Percentiles rank a stretch among this genome's conserved stretches.
Evolutionary conservation across 2,888 invertebrate species (phyloP).

Genomic region (Choristoneura rosaceana): DNA sequence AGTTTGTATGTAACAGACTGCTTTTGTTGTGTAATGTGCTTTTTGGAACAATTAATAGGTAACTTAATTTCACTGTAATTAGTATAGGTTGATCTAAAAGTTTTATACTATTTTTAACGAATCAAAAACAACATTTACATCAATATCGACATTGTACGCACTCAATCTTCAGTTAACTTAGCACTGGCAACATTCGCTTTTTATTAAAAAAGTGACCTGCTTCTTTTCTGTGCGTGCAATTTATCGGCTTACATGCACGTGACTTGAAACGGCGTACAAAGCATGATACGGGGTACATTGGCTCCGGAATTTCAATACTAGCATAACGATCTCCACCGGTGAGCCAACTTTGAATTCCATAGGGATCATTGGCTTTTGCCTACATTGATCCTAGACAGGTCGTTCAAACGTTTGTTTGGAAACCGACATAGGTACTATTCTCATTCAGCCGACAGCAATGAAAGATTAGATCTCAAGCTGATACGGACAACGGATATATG

Average conservation of each 20-base stretch:
- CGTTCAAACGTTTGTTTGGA: background rate
- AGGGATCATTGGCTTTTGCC: background rate
- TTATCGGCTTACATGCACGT: no score
- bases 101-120: background rate
- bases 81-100: background rate
- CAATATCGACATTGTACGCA: background rate
- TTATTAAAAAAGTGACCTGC: no score
- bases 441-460: background rate
- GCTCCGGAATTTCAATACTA: background rate
- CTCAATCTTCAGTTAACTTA: background rate
- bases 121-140: background rate
- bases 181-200: no score
- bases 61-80: constrained; percentile 22
- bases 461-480: background rate
- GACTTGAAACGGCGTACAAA: no score
- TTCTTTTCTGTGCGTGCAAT: no score
- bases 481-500: background rate
- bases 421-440: background rate
- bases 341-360: background rate
- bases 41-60: constrained; percentile 52
- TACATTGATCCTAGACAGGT: background rate
- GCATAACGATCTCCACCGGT: background rate
- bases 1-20: constrained; percentile 43
- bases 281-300: background rate
- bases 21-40: constrained; percentile 57